These are phyloP conservation scores for Catharus ustulatus DNA, from an alignment of 2,797 vertebrate genomes.

Conservation along the genomic window DNA sequence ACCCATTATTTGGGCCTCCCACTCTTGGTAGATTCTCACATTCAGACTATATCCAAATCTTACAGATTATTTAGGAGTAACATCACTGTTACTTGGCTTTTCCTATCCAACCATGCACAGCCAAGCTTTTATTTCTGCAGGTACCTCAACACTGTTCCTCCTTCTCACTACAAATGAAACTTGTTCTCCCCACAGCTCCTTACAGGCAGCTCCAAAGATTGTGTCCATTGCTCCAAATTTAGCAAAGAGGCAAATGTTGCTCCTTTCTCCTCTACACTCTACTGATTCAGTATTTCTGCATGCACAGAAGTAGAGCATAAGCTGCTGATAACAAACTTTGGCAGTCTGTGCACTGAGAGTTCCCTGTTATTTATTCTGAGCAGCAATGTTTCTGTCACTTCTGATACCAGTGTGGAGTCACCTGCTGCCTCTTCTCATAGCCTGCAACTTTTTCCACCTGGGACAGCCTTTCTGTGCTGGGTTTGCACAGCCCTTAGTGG, in stretches of 20 bases:
- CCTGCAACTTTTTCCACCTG: background rate
- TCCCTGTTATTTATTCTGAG: background rate
- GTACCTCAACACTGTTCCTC: background rate
- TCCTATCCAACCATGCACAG: background rate
- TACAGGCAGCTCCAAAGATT: background rate
- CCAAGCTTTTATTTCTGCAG: background rate
- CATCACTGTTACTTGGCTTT: background rate
- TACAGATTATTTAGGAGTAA: background rate
- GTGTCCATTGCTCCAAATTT: background rate
- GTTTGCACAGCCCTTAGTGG: background rate
- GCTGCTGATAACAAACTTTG: background rate
- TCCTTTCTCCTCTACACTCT: background rate
- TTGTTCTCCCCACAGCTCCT: background rate
- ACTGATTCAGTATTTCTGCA: background rate
- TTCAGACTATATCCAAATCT: background rate
- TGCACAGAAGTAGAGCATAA: fast-evolving
- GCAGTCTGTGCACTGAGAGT: background rate
- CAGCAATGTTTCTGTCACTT: background rate
- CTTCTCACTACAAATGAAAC: background rate
- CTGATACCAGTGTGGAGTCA: background rate
- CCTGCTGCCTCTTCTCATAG: background rate
- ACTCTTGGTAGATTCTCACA: background rate
- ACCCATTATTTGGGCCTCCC: background rate
- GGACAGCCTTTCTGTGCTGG: background rate
- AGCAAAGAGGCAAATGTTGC: background rate